Conservation (phyloP, 2,888 invertebrate genomes). For the Drosophila acutilabella region DNA sequence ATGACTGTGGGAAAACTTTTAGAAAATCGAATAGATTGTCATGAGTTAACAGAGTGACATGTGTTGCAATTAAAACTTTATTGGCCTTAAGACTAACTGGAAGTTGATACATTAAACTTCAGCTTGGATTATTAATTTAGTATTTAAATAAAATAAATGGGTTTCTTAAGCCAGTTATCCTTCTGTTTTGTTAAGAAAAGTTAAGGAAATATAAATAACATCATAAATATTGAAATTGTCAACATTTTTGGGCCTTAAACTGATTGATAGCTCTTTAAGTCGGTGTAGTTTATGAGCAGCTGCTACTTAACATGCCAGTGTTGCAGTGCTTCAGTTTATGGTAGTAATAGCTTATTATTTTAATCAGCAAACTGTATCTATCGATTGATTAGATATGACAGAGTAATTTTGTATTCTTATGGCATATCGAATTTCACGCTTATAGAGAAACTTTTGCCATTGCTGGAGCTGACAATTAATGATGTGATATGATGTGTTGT, state of each 20-base stretch:
- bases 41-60: slow-evolving; percentile 56
- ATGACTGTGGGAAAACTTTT: slow-evolving; percentile 70
- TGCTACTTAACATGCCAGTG: slow-evolving; percentile 15
- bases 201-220: neutral
- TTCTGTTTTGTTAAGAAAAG: neutral
- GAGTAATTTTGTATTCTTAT: slow-evolving; percentile 34
- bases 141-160: neutral
- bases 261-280: neutral
- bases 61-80: slow-evolving; percentile 50
- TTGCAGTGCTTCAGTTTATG: slow-evolving; percentile 10
- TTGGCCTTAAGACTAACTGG: slow-evolving; percentile 1
- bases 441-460: slow-evolving; percentile 30
- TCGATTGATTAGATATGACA: slow-evolving; percentile 4
- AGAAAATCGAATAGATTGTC: slow-evolving; percentile 19
- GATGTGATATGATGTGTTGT: slow-evolving; percentile 31
- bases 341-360: slow-evolving; percentile 13
- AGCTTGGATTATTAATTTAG: neutral
- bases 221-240: neutral
- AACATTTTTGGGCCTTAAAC: neutral
- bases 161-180: neutral
- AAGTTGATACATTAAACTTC: neutral
- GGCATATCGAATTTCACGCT: slow-evolving; percentile 42
- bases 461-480: slow-evolving; percentile 41
- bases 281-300: neutral
- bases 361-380: slow-evolving; percentile 11